Evolutionary conservation across 2,888 invertebrate species (phyloP).

Genomic region (Drosophila mimetica): DNA sequence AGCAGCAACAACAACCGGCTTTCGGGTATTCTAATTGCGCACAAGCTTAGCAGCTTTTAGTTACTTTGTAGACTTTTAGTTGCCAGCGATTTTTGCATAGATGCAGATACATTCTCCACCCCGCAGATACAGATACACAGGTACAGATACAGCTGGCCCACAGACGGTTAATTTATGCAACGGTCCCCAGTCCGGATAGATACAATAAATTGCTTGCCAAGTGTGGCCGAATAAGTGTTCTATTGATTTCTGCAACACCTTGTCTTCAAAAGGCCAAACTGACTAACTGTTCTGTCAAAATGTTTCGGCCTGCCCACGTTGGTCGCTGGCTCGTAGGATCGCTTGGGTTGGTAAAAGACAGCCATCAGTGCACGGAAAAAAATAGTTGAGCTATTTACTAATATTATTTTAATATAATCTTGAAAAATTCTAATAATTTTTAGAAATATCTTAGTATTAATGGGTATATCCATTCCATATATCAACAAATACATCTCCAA

Average conservation of each 20-base stretch:
- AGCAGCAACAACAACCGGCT: constrained; percentile 49
- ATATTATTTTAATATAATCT: too few species aligned
- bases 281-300: constrained; percentile 79
- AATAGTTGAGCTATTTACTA: background rate
- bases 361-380: constrained; percentile 12
- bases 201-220: constrained; percentile 70
- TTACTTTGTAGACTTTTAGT: constrained; percentile 77
- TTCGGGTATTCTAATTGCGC: constrained; percentile 74
- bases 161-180: constrained; percentile 72
- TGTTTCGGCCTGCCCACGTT: constrained; percentile 71
- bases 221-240: constrained; percentile 76
- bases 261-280: constrained; percentile 66
- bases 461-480: too few species aligned
- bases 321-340: constrained; percentile 22
- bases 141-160: constrained; percentile 18
- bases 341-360: constrained; percentile 13
- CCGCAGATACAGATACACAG: constrained; percentile 43
- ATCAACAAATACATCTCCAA: too few species aligned
- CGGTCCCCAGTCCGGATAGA: constrained; percentile 41
- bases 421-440: too few species aligned
- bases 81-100: constrained; percentile 66
- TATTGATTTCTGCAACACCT: constrained; percentile 76
- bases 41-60: constrained; percentile 80
- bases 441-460: too few species aligned
- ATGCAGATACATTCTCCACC: constrained; percentile 45